Evolutionary conservation across 2,888 invertebrate species (phyloP).

Genomic region (Oscheius sp.): DNA sequence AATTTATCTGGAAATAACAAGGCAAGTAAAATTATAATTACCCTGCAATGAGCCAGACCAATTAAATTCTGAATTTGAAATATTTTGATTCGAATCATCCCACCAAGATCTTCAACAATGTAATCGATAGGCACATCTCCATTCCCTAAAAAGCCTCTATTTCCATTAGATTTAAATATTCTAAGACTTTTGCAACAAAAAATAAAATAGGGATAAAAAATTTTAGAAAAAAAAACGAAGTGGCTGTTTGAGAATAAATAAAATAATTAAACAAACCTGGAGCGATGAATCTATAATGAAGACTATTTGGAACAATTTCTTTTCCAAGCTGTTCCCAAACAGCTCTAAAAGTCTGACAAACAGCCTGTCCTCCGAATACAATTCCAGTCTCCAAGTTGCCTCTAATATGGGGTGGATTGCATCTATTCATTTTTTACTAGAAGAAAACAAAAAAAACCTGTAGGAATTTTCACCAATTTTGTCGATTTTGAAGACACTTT

Average conservation of each 20-base stretch:
- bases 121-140: constrained; percentile 17
- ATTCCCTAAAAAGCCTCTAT: constrained; percentile 26
- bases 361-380: constrained; percentile 30
- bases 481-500: neutral
- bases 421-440: constrained; percentile 9
- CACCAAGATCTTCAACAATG: neutral
- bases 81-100: neutral
- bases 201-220: too few species aligned
- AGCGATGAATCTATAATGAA: constrained; percentile 28
- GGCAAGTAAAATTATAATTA: too few species aligned
- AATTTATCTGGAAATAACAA: neutral
- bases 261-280: constrained; percentile 29
- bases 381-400: constrained; percentile 4
- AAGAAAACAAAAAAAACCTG: too few species aligned
- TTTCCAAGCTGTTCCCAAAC: constrained; percentile 22
- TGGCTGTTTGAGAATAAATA: too few species aligned
- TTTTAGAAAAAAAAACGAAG: too few species aligned
- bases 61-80: constrained; percentile 15
- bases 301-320: neutral
- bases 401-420: constrained; percentile 21
- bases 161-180: too few species aligned
- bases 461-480: neutral
- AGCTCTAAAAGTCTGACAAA: constrained; percentile 21
- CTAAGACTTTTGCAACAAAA: too few species aligned
- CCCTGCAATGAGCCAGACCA: constrained; percentile 1